Base-by-base conservation (phyloP, 1,140 invertebrate genomes). In the Drosophila kurseongensis region DNA sequence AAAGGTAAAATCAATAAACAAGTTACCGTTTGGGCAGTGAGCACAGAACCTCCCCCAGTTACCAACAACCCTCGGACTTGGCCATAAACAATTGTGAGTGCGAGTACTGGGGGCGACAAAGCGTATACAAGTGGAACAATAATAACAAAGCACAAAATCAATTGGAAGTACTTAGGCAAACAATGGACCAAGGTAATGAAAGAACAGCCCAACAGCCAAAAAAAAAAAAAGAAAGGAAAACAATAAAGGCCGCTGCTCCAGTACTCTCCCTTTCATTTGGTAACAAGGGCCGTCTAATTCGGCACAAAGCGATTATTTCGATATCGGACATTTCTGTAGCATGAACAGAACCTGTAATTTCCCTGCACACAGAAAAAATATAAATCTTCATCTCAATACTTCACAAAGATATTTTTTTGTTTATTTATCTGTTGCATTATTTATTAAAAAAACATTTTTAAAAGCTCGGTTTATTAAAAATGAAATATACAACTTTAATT, bases 91-190 rank as follows among this genome's bases (percentile, higher is more conserved):
- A 88, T 77, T 68, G 73, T 12, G 51, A 18, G 69, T 36, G 51
- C 71, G 44, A 74, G 71, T 75, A 45, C 32, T 14, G 54, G 54
- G 74, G 74, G 83, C 83, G 83, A 88, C 84, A 88, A 88, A 89
- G 84, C 83, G 84, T 66, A 83, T 71, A 81, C 73, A 85, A 85
- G 77, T 89, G 72, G 80, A 72, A 52, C 75, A 78, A 89, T 78
- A 86, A 83, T 83, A 82, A 88, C 80, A 65, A 79, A 79, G 67
- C 78, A 75, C 67, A 77, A 88, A 88, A 88, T 88, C 83, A 88
- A 88, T 88, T 88, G 83, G 50, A 89, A 88, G 83, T 88, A 83
- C 83, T 88, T 88, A 79, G 67, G 84, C 84, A 80, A 88, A 88
- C 83, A 86, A 83, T 84, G 80, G 62, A 54, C 76, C 75, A 74